Percentiles rank a stretch among this genome's conserved stretches.
Evolutionary conservation across 2,888 invertebrate genomes (phyloP).

Genomic region (Ochropleura plecta): DNA sequence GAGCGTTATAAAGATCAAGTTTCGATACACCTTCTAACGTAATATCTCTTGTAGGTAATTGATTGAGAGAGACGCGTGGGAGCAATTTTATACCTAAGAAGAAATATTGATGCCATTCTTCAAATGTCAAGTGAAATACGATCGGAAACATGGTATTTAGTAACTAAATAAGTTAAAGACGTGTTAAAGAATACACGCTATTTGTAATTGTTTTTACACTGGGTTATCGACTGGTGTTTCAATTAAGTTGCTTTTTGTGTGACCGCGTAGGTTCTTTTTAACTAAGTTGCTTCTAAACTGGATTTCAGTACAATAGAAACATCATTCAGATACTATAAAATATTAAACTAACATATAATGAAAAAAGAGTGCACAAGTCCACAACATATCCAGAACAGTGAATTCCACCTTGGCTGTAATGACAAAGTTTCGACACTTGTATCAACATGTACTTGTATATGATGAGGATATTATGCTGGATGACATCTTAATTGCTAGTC

Average conservation of each 20-base stretch:
- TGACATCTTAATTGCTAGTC: background rate
- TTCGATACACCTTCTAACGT: conserved; percentile 43
- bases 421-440: too few relatives aligned
- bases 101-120: conserved; percentile 33
- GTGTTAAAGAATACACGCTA: background rate
- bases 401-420: too few relatives aligned
- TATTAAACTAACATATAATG: background rate
- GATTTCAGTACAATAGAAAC: background rate
- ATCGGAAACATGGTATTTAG: conserved; percentile 1
- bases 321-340: background rate
- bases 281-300: too few relatives aligned
- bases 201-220: background rate
- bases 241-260: background rate
- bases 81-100: conserved; percentile 15
- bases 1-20: conserved; percentile 49
- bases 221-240: background rate
- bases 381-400: too few relatives aligned
- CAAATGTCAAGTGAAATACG: conserved; percentile 14
- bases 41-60: conserved; percentile 45
- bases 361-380: background rate
- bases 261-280: background rate
- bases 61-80: conserved; percentile 25
- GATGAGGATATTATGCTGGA: background rate
- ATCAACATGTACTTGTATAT: too few relatives aligned
- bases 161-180: background rate